These are phyloP conservation scores for Meiosimyza platycephala DNA, from an alignment of 2,888 invertebrate species.

Conservation along the genomic window DNA sequence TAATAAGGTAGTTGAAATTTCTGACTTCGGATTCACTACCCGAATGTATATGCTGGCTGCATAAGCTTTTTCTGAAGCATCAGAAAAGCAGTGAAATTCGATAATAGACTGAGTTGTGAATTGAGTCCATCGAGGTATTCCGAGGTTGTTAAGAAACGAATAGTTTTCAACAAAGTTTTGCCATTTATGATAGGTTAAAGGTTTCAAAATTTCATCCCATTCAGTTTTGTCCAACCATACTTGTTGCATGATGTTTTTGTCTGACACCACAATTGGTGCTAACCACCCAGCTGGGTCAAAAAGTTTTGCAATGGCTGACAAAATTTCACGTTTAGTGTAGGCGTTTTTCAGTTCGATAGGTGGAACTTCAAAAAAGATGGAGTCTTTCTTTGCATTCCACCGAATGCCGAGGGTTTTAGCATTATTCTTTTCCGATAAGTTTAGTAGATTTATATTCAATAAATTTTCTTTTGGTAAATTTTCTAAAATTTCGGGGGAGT, in stretches of 20 bases:
- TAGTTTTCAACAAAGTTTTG: conserved; percentile 23
- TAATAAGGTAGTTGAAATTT: background rate
- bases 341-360: no score
- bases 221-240: no score
- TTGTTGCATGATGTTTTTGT: no score
- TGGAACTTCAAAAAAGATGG: no score
- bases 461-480: background rate
- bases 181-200: background rate
- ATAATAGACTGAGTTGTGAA: background rate
- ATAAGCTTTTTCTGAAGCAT: conserved; percentile 29
- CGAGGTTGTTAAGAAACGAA: conserved; percentile 6
- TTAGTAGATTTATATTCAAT: conserved; percentile 18
- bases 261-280: no score
- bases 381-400: no score
- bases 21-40: background rate
- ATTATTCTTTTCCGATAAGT: conserved; percentile 6
- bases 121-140: conserved; percentile 24
- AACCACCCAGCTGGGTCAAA: no score
- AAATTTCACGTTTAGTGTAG: no score
- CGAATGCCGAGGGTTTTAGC: no score
- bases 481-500: background rate
- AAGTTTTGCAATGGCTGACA: no score
- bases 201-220: no score
- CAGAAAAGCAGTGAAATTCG: conserved; percentile 32
- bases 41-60: conserved; percentile 11